Evolutionary conservation across 1,140 invertebrate species (phyloP).

Genomic region (Hetaerina americana): DNA sequence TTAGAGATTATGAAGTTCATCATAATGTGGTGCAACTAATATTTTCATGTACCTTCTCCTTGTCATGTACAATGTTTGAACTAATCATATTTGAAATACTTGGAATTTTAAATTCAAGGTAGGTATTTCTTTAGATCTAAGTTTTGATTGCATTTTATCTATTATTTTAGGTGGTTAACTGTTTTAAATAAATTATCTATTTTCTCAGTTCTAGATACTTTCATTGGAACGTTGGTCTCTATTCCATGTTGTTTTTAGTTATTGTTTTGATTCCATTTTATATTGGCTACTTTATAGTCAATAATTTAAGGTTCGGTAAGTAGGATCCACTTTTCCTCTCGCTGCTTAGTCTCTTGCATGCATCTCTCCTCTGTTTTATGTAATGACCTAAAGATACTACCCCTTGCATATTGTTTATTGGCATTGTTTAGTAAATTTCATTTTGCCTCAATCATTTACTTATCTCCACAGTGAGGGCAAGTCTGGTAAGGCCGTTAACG

Average conservation of each 20-base stretch:
- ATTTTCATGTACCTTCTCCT: slow-evolving; percentile 91
- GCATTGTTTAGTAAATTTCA: not conserved
- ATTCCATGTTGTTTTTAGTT: slow-evolving; percentile 84
- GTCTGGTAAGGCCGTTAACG: slow-evolving; percentile 67
- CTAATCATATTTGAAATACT: slow-evolving; percentile 99
- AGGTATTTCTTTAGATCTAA: slow-evolving; percentile 19
- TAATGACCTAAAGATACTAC: slow-evolving; percentile 11
- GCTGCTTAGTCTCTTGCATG: slow-evolving; percentile 6
- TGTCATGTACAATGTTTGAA: slow-evolving; percentile 99
- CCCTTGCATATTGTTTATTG: not conserved
- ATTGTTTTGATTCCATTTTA: slow-evolving; percentile 96
- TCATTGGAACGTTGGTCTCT: slow-evolving; percentile 89
- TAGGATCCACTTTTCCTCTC: slow-evolving; percentile 14
- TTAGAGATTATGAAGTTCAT: slow-evolving; percentile 96
- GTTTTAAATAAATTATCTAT: slow-evolving; percentile 24
- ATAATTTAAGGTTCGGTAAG: slow-evolving; percentile 81
- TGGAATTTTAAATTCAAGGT: slow-evolving; percentile 74
- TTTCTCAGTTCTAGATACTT: slow-evolving; percentile 88
- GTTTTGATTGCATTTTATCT: slow-evolving; percentile 13
- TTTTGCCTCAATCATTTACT: not conserved
- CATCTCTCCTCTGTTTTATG: slow-evolving; percentile 13
- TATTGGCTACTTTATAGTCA: slow-evolving; percentile 88
- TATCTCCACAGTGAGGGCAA: slow-evolving; percentile 58
- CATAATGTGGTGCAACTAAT: slow-evolving; percentile 88
- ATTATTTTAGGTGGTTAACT: slow-evolving; percentile 8